Conservation (phyloP, 92 coral and sea anemone genomes). For the Heteractis magnifica region DNA sequence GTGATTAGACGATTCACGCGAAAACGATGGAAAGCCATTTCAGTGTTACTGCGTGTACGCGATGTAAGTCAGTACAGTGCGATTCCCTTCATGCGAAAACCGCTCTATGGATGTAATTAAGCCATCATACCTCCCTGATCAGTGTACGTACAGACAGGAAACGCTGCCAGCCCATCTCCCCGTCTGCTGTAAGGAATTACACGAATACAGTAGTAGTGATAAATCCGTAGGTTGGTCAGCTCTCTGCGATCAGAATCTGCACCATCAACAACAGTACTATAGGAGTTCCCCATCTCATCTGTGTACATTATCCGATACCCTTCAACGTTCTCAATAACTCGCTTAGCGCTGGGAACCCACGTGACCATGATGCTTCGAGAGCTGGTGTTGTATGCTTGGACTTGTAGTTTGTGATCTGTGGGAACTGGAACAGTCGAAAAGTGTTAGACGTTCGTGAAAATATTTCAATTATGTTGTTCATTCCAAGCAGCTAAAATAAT, state of each 20-base stretch:
- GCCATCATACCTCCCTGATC: conserved; percentile 32
- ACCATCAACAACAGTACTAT: conserved; percentile 35
- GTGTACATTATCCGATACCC: conserved; percentile 46
- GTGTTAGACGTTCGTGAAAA: not conserved
- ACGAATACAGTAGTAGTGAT: conserved; percentile 50
- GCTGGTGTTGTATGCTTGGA: conserved; percentile 36
- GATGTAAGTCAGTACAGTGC: too few species aligned
- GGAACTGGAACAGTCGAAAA: conserved; percentile 24
- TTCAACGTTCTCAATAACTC: conserved; percentile 23
- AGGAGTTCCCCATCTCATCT: conserved; percentile 31
- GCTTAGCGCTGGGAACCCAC: conserved; percentile 42
- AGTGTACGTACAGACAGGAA: conserved; percentile 44
- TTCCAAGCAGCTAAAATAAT: too few species aligned
- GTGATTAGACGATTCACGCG: too few species aligned
- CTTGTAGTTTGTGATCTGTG: conserved; percentile 14
- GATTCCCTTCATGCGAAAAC: too few species aligned
- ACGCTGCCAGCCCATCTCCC: conserved; percentile 54
- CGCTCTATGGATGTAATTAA: not conserved
- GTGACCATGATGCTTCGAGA: conserved; percentile 45
- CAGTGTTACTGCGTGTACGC: too few species aligned
- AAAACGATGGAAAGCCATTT: too few species aligned
- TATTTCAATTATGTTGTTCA: too few species aligned
- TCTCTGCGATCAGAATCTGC: conserved; percentile 19
- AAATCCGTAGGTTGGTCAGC: conserved; percentile 27
- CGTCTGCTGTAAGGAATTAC: conserved; percentile 44